phyloP scores from a whole-genome alignment of 1,140 invertebrate species.

The Formica exsecta region DNA sequence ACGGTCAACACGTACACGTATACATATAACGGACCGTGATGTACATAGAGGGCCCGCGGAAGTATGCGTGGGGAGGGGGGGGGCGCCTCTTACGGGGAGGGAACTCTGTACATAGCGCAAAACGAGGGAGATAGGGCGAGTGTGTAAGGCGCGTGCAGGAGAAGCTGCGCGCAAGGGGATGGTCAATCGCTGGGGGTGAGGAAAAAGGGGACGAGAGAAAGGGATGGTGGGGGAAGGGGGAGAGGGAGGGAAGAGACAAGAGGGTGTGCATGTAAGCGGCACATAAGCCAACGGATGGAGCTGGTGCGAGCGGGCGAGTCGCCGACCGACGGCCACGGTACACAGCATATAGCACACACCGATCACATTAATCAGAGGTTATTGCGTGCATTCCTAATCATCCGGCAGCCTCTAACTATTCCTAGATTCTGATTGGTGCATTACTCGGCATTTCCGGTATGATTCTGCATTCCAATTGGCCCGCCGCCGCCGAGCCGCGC shows the following conservation, averaged over 20 bases:
- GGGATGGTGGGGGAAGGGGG: not conserved
- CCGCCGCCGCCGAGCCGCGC: slow-evolving; percentile 64
- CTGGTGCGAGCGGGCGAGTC: slow-evolving; percentile 70
- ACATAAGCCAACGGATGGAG: slow-evolving; percentile 82
- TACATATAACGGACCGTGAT: not conserved
- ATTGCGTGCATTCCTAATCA: slow-evolving; percentile 87
- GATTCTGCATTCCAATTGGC: slow-evolving; percentile 87
- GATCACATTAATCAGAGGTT: slow-evolving; percentile 87
- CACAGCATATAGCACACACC: slow-evolving; percentile 82
- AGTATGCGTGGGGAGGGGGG: slow-evolving; percentile 28
- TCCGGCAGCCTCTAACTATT: slow-evolving; percentile 86
- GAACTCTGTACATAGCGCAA: slow-evolving; percentile 59
- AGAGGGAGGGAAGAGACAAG: not conserved
- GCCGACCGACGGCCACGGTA: slow-evolving; percentile 64
- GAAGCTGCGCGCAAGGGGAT: slow-evolving; percentile 28
- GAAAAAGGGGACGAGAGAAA: slow-evolving; percentile 44
- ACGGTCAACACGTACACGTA: slow-evolving; percentile 59
- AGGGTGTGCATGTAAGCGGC: slow-evolving; percentile 77
- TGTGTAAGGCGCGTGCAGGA: slow-evolving; percentile 71
- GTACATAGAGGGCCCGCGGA: slow-evolving; percentile 48
- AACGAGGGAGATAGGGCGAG: slow-evolving; percentile 56
- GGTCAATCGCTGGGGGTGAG: slow-evolving; percentile 42
- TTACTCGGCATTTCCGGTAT: slow-evolving; percentile 87
- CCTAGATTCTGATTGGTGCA: slow-evolving; percentile 87
- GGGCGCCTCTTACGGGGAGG: slow-evolving; percentile 23